Evolutionary conservation across 2,797 vertebrate genomes (phyloP).

Genomic region (Poecilia wingei): DNA sequence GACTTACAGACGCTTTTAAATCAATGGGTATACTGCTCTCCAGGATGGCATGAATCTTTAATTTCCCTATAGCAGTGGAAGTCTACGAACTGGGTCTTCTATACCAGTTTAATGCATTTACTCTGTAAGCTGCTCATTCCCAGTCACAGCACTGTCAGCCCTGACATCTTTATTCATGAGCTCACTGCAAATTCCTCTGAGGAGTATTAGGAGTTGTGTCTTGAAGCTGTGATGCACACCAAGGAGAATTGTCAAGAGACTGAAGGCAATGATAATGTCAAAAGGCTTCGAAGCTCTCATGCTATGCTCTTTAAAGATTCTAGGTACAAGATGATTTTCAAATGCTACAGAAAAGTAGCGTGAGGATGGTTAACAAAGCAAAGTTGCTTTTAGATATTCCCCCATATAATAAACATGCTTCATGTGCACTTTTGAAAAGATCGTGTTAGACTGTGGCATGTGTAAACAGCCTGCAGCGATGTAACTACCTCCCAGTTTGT

Average conservation of each 20-base stretch:
- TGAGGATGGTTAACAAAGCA: conserved; percentile 26
- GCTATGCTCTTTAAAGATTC: conserved; percentile 45
- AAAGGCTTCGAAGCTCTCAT: conserved; percentile 44
- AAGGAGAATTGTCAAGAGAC: conserved; percentile 61
- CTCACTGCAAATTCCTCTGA: conserved; percentile 70
- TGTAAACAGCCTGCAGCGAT: conserved; percentile 21
- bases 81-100: conserved; percentile 53
- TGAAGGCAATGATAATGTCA: conserved; percentile 43
- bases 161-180: conserved; percentile 82
- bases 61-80: conserved; percentile 54
- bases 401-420: conserved; percentile 40
- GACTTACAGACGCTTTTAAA: conserved; percentile 49
- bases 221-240: conserved; percentile 61
- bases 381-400: conserved; percentile 44
- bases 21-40: conserved; percentile 60
- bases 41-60: conserved; percentile 70
- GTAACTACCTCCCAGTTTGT: conserved; percentile 61
- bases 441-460: conserved; percentile 42
- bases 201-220: conserved; percentile 76
- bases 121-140: conserved; percentile 77
- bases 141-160: conserved; percentile 68
- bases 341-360: conserved; percentile 4
- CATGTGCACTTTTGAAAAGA: conserved; percentile 29
- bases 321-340: conserved; percentile 23
- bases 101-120: conserved; percentile 74